A percentile compares a stretch with the other conserved stretches of the same genome.
Conservation (phyloP, 2,113 vertebrate genomes). For the Coturnix japonica region DNA sequence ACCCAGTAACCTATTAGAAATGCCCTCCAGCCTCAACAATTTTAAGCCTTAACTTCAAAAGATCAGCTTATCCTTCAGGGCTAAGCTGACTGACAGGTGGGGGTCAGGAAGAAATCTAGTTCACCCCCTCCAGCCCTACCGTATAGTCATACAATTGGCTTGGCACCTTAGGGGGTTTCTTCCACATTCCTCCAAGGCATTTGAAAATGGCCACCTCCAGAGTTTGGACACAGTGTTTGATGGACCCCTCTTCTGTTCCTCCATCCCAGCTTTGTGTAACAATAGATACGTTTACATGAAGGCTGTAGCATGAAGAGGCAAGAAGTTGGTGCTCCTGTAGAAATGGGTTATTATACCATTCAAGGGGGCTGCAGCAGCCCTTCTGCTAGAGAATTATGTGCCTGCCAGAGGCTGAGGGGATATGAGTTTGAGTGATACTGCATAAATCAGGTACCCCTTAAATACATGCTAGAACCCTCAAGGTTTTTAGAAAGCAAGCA, state of each 20-base stretch:
- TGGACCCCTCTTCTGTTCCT: background rate
- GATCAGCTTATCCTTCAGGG: conserved; percentile 6
- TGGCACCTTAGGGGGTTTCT: background rate
- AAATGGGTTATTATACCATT: background rate
- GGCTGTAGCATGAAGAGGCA: background rate
- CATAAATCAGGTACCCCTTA: background rate
- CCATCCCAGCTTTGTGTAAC: background rate
- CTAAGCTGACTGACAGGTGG: conserved; percentile 8
- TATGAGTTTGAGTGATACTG: background rate
- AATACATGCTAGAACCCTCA: background rate
- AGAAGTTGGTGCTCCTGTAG: background rate
- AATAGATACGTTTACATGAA: background rate
- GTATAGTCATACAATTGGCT: background rate
- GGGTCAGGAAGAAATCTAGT: background rate
- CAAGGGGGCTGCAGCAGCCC: background rate
- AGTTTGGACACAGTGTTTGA: background rate
- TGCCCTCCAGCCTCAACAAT: conserved; percentile 38
- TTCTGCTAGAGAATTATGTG: background rate
- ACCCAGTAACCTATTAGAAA: conserved; percentile 41
- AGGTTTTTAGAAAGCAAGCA: background rate
- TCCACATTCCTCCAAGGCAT: background rate
- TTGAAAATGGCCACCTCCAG: background rate
- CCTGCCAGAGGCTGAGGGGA: background rate
- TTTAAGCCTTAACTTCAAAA: conserved; percentile 56
- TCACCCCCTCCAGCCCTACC: background rate